Percentiles rank a stretch among this genome's conserved stretches.
phyloP scores from a whole-genome alignment of 2,888 invertebrate genomes.

The Dromius quadrimaculatus region DNA sequence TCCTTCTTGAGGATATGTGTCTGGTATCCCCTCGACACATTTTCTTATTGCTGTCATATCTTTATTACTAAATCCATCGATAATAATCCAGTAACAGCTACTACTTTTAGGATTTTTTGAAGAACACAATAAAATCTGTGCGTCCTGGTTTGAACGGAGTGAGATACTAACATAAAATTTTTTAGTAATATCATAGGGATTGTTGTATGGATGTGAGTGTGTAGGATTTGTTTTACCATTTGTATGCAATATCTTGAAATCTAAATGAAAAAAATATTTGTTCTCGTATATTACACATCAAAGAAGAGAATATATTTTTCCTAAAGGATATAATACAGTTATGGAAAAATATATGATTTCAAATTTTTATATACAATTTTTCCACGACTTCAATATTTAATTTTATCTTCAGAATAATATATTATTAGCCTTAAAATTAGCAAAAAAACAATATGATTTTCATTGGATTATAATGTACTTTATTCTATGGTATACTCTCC shows the following conservation, averaged over 20 bases:
- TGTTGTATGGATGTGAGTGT: background rate
- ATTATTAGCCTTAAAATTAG: too few species aligned
- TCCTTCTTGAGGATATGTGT: slow-evolving; percentile 12
- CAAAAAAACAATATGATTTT: too few species aligned
- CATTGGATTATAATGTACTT: too few species aligned
- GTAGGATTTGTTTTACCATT: background rate
- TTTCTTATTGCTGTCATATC: slow-evolving; percentile 19
- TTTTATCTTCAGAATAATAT: too few species aligned
- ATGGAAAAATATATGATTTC: too few species aligned
- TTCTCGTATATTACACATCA: too few species aligned
- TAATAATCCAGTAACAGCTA: slow-evolving; percentile 41
- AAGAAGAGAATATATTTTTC: too few species aligned
- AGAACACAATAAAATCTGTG: slow-evolving; percentile 31
- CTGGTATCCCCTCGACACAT: slow-evolving; percentile 20
- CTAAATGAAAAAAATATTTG: too few species aligned
- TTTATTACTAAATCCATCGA: slow-evolving; percentile 15
- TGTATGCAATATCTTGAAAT: background rate
- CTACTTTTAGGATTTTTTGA: background rate
- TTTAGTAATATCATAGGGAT: background rate
- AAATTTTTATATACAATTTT: too few species aligned
- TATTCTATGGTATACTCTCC: too few species aligned
- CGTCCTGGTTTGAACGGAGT: slow-evolving; percentile 13
- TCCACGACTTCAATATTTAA: too few species aligned
- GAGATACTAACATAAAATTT: slow-evolving; percentile 28
- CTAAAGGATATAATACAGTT: too few species aligned